Evolutionary conservation across 2,888 invertebrate species (phyloP), one percentile per base, ranked within the genome.

Genomic region (Erpobdella octoculata): DNA sequence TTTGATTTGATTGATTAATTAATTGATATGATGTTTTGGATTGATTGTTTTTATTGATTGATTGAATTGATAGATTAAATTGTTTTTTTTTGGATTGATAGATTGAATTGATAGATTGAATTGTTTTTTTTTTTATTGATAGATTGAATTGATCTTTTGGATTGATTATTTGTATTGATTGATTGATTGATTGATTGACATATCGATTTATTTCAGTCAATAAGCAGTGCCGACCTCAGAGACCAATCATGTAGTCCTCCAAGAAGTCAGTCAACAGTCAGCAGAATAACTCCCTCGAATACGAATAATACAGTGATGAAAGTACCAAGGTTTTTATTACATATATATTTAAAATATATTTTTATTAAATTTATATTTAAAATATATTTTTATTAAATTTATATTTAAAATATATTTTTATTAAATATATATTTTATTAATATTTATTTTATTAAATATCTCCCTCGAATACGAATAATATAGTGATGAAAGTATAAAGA

Each of bases 271-370:
- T 36, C 58, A 1, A 9, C 35, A 59, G 35, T n/a, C n/a, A n/a
- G n/a, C n/a, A n/a, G n/a, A n/a, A n/a, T 25, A 6, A 28, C 9
- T 33, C 31, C 31, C 1, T 28, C 8, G 9, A 35, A 31, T 62
- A n/a, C 62, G 28, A 12, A 6, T 62, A 62, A 41, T 41, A 12
- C n/a, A 15, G 12, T 41, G 12, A 12, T n/a, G n/a, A 41, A 62
- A 62, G 35, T 62, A 8, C 62, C 62, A 15, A 62, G 62, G 62
- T 62, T 33, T 12, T 41, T n/a, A 41, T 41, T n/a, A 41, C n/a
- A 12, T 59, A n/a, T 59, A 9, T 21, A 59, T 59, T 8, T 59
- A 15, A 9, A n/a, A 9, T 21, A 59, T 59, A n/a, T 59, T 8
- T 15, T 21, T 59, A n/a, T 12, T 59, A n/a, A 15, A 59, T 12